A percentile compares a stretch with the other conserved stretches of the same genome.
Evolutionary conservation across 2,888 invertebrate genomes (phyloP).

Genomic region (Cataglyphis altisquamis): DNA sequence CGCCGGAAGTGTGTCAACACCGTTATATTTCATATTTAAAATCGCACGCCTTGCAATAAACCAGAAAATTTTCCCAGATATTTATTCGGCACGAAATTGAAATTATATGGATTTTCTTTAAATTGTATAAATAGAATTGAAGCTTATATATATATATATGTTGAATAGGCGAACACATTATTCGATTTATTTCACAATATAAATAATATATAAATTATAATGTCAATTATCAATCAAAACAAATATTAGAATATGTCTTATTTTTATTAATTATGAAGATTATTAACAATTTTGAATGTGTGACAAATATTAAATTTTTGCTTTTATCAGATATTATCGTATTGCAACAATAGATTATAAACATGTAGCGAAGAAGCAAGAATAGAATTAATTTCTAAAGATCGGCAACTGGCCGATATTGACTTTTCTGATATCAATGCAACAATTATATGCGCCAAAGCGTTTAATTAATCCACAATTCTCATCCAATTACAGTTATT

Average conservation of each 20-base stretch:
- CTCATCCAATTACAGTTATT: conserved; percentile 19
- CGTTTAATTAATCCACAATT: background rate
- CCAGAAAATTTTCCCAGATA: conserved; percentile 7
- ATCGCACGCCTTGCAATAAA: conserved; percentile 12
- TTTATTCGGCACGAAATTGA: background rate
- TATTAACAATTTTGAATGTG: background rate
- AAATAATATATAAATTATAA: conserved; percentile 3
- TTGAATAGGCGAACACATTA: background rate
- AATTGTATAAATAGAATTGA: background rate
- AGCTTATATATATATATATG: background rate
- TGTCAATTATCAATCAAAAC: background rate
- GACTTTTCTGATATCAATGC: background rate
- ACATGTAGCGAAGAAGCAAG: background rate
- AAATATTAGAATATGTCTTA: background rate
- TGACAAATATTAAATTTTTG: background rate
- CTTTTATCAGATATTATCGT: background rate
- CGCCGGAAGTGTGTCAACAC: conserved; percentile 64
- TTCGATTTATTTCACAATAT: background rate
- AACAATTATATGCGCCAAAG: conserved; percentile 32
- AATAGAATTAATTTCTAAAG: background rate
- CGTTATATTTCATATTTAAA: conserved; percentile 47
- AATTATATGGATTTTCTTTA: background rate
- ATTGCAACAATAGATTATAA: background rate
- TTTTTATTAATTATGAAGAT: background rate
- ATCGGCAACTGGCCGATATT: conserved; percentile 2